These are phyloP conservation scores for Macropodus opercularis DNA, from an alignment of 2,797 vertebrate genomes.

Conservation along the genomic window DNA sequence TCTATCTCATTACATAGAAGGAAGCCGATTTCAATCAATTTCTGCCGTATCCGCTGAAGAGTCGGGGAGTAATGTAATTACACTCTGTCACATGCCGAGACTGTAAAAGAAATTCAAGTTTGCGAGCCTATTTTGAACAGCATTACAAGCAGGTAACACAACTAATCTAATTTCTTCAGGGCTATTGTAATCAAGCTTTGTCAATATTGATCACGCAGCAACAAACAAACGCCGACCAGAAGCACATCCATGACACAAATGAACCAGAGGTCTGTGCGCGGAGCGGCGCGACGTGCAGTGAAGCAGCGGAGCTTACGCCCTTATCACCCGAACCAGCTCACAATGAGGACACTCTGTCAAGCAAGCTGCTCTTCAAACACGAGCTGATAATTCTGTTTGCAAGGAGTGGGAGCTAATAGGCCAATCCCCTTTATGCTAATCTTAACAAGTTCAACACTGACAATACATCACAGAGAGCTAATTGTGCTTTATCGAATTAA, in stretches of 20 bases:
- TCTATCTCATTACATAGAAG: constrained; percentile 19
- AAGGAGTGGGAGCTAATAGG: constrained; percentile 54
- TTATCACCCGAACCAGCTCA: constrained; percentile 61
- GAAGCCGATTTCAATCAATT: constrained; percentile 39
- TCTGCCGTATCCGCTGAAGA: constrained; percentile 19
- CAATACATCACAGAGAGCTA: constrained; percentile 62
- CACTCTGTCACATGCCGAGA: constrained; percentile 25
- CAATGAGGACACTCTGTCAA: constrained; percentile 62
- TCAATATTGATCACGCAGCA: constrained; percentile 60
- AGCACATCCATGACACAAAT: constrained; percentile 52
- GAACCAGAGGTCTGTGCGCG: constrained; percentile 47
- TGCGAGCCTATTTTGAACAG: constrained; percentile 29
- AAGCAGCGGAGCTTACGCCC: constrained; percentile 36
- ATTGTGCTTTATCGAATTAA: constrained; percentile 73
- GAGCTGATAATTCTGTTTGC: constrained; percentile 74
- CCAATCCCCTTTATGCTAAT: constrained; percentile 60
- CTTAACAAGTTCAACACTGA: constrained; percentile 65
- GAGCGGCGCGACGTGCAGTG: constrained; percentile 26
- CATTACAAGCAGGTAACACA: constrained; percentile 47
- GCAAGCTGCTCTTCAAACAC: constrained; percentile 71
- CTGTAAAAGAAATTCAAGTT: neutral
- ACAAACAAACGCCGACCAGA: constrained; percentile 59
- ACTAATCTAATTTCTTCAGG: constrained; percentile 35
- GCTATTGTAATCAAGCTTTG: constrained; percentile 32
- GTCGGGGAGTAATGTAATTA: constrained; percentile 13